phyloP scores from a whole-genome alignment of 2,888 invertebrate species.

The Acanthosepion lycidas region DNA sequence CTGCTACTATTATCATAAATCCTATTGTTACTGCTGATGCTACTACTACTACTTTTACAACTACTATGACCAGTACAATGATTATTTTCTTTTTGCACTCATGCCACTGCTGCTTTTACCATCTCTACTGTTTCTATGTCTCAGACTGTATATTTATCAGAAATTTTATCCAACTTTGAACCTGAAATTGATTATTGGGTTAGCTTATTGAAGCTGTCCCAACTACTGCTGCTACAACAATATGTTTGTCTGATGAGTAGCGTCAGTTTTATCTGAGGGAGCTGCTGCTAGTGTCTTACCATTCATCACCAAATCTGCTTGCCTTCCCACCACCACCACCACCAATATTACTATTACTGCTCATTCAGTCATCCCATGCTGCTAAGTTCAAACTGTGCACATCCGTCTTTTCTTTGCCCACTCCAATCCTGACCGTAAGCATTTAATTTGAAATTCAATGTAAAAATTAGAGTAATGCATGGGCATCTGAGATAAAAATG shows the following conservation, averaged over 20 bases:
- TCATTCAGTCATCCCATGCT: slow-evolving; percentile 21
- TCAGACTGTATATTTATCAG: slow-evolving; percentile 22
- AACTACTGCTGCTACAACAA: not conserved
- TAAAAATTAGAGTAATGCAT: not conserved
- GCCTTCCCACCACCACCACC: too few species aligned
- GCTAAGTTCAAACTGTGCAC: not conserved
- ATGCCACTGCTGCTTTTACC: not conserved
- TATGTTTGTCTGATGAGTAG: not conserved
- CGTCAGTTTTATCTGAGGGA: not conserved
- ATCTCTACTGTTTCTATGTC: not conserved
- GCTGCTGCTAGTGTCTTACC: not conserved
- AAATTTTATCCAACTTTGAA: not conserved
- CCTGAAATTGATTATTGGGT: not conserved
- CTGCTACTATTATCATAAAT: not conserved
- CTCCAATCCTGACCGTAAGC: not conserved
- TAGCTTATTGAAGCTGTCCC: not conserved
- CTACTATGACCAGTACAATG: not conserved
- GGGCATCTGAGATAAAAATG: not conserved
- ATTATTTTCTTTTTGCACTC: not conserved
- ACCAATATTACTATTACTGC: not conserved
- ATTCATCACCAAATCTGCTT: not conserved
- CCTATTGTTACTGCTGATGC: not conserved
- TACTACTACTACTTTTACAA: not conserved
- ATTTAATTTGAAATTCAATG: too few species aligned
- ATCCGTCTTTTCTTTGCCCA: not conserved